These are phyloP conservation scores for Paedocypris micromegethes DNA, from an alignment of 2,797 vertebrate genomes.

Conservation along the genomic window DNA sequence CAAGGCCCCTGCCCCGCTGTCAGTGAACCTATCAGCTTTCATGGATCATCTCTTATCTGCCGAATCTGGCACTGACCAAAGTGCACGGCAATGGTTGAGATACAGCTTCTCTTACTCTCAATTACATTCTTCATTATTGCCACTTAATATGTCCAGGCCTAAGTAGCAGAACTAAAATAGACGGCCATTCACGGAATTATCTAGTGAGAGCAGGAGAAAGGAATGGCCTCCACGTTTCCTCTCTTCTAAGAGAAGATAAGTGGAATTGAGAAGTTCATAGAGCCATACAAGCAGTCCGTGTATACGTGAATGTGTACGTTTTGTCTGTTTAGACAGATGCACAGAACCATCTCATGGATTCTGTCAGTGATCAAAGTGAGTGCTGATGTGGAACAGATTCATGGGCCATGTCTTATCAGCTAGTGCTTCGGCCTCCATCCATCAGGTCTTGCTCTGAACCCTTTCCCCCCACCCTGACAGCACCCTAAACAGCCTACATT, in stretches of 20 bases:
- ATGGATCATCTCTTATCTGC: constrained; percentile 68
- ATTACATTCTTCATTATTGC: constrained; percentile 37
- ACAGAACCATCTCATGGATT: constrained; percentile 85
- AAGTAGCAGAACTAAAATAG: constrained; percentile 28
- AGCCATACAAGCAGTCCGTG: constrained; percentile 27
- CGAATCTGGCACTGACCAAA: constrained; percentile 72
- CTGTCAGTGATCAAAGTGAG: constrained; percentile 92
- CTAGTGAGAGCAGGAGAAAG: not conserved
- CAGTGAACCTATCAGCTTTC: constrained; percentile 69
- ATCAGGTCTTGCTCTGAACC: constrained; percentile 82
- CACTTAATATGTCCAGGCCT: not conserved
- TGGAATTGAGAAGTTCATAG: not conserved
- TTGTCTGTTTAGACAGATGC: constrained; percentile 93
- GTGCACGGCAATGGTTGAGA: constrained; percentile 55
- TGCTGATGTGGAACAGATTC: constrained; percentile 96
- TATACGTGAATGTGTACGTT: constrained; percentile 44
- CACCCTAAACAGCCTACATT: constrained; percentile 91
- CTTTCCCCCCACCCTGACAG: constrained; percentile 78
- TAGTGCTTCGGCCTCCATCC: constrained; percentile 78
- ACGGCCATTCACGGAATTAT: constrained; percentile 29
- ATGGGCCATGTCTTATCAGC: constrained; percentile 93
- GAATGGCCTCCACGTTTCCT: not conserved
- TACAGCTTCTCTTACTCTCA: constrained; percentile 48
- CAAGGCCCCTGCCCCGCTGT: constrained; percentile 66
- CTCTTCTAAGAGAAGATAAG: not conserved